Base-by-base conservation (phyloP, 2,888 invertebrate species). In the Leucophenga maculata region DNA sequence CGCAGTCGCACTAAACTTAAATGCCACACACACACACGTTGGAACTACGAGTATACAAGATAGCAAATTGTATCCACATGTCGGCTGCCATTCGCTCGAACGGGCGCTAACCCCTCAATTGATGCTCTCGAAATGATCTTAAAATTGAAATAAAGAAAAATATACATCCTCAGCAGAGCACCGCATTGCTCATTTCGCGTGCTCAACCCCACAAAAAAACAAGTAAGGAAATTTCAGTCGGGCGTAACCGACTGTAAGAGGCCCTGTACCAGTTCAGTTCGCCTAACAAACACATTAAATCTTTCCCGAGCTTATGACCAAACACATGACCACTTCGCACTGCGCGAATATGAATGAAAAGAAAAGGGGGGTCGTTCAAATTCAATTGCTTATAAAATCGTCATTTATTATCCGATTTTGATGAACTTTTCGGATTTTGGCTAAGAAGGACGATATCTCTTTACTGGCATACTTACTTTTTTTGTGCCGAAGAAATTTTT, bases 181-280 rank as follows among this genome's bases (percentile, higher is more conserved):
- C 75, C 72, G 82, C 75, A 79, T 79, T 83, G 81, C 81, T 81
- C 82, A 81, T 81, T 80, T 77, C 75, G 78, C 82, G 75, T 80
- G 79, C 74, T 75, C 48, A 71, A 70, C 71, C 72, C 69, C 74
- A 73, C 72, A 72, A 69, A 69, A n/a, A 60, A 71, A 73, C 67
- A 74, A 57, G 64, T 69, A 69, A 72, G 70, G 70, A 68, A 68
- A 65, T 4, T 26, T 3, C 59, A 20, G 32, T 20, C n/a, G 26
- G 62, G 60, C 14, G 22, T 39, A 60, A 14, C 13, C 16, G 20
- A 26, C 26, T 26, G 26, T 26, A 4, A 26, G 26, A 26, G 2
- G 4, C 26, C 4, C 26, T 26, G 2, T 20, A 52, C n/a, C n/a
- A n/a, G n/a, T n/a, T n/a, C n/a, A n/a, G n/a, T n/a, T n/a, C n/a